Conservation (phyloP, 2,888 invertebrate species). For the Strigamia maritima region DNA sequence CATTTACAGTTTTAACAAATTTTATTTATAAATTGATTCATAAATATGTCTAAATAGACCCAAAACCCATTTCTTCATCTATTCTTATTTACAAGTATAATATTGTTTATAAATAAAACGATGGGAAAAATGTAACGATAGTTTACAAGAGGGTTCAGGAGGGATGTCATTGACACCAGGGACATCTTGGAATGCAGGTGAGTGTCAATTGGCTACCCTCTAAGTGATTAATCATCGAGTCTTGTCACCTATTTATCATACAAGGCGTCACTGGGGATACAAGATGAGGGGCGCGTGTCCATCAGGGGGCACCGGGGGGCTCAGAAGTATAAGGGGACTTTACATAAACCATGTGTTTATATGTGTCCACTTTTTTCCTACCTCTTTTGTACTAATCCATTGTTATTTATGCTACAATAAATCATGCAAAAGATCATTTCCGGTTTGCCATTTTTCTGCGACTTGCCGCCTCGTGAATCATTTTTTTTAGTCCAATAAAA, state of each 20-base stretch:
- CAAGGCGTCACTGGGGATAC: conserved; percentile 19
- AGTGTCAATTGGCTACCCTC: conserved; percentile 26
- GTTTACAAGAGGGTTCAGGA: background rate
- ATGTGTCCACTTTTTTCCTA: background rate
- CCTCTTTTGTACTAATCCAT: conserved; percentile 7
- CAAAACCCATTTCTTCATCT: background rate
- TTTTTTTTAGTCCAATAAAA: too few species aligned
- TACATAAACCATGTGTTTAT: conserved; percentile 12
- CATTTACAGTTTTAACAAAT: too few species aligned
- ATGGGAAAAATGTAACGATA: background rate
- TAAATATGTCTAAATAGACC: too few species aligned
- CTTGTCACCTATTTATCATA: conserved; percentile 28
- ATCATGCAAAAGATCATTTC: background rate
- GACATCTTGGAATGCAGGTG: conserved; percentile 24
- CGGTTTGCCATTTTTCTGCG: conserved; percentile 1
- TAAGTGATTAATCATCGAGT: conserved; percentile 18
- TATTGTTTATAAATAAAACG: background rate
- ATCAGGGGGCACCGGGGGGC: conserved; percentile 21
- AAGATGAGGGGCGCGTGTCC: conserved; percentile 26
- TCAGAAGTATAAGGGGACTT: background rate
- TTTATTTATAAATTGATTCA: too few species aligned
- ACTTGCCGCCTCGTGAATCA: conserved; percentile 22
- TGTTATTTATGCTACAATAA: conserved; percentile 18
- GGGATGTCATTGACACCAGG: conserved; percentile 18
- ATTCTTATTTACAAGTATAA: too few species aligned